Conservation (phyloP, 2,113 vertebrate genomes). For the Pluvialis apricaria region DNA sequence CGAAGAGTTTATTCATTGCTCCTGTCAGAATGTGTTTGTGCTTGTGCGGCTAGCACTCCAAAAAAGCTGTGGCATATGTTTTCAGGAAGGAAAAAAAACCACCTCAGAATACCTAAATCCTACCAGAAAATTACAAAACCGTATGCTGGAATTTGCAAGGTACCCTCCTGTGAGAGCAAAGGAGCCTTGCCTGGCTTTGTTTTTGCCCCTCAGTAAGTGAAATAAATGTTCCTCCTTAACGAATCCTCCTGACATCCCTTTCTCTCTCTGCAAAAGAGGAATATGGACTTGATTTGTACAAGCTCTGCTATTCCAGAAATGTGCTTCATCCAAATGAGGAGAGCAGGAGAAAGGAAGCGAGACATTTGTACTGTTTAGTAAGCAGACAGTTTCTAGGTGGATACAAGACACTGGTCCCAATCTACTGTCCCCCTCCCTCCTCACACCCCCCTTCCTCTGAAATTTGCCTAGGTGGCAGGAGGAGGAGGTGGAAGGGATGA, state of each 20-base stretch:
- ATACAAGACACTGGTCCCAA: background rate
- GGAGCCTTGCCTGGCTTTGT: background rate
- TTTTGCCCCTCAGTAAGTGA: background rate
- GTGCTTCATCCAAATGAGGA: background rate
- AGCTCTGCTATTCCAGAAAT: constrained; percentile 9
- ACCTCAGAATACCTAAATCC: background rate
- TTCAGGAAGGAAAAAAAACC: background rate
- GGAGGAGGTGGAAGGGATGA: background rate
- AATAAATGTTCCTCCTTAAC: background rate
- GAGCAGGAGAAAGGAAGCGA: background rate
- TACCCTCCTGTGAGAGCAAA: background rate
- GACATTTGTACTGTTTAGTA: background rate
- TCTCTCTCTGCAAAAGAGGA: background rate
- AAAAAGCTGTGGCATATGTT: background rate
- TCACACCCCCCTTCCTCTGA: background rate
- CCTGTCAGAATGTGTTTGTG: constrained; percentile 4
- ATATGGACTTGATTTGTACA: background rate
- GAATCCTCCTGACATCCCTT: background rate
- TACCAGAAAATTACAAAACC: background rate
- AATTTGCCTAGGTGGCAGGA: background rate
- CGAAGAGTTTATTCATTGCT: constrained; percentile 4
- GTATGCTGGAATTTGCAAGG: background rate
- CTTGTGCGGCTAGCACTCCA: constrained; percentile 5
- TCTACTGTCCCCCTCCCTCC: background rate
- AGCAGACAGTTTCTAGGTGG: constrained; percentile 36